Conservation (phyloP, 2,113 vertebrate genomes). For the Mormyrus lacerda region DNA sequence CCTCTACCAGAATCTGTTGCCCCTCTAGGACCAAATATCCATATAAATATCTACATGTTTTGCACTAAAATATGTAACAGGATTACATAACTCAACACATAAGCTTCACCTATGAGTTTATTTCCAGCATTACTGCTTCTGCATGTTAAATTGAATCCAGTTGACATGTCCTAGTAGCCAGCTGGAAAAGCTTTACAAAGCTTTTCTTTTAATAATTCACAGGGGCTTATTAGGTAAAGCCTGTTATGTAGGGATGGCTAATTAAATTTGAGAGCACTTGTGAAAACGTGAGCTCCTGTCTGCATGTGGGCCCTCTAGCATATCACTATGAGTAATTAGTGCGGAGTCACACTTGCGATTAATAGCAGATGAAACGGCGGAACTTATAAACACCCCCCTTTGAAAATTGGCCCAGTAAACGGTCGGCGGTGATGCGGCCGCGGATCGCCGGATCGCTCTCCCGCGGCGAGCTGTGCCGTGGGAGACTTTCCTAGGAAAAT, state of each 20-base stretch:
- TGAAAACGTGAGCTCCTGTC: constrained; percentile 14
- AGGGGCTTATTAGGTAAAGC: neutral
- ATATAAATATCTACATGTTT: neutral
- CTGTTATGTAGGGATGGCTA: constrained; percentile 9
- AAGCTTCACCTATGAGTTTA: neutral
- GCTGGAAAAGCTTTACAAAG: neutral
- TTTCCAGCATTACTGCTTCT: neutral
- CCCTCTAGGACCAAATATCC: neutral
- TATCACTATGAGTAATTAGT: neutral
- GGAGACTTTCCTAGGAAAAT: neutral
- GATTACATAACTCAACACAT: neutral
- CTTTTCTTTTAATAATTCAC: neutral
- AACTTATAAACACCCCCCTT: constrained; percentile 1
- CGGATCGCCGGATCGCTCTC: neutral
- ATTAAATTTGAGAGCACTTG: constrained; percentile 20
- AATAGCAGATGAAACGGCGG: constrained; percentile 12
- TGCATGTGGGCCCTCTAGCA: neutral
- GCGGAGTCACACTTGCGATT: constrained; percentile 4
- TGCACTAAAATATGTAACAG: neutral
- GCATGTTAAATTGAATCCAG: neutral
- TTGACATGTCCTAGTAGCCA: neutral
- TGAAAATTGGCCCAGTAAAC: neutral
- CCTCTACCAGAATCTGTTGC: neutral
- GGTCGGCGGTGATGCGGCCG: neutral
- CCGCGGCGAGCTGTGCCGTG: neutral